Evolutionary conservation across 2,888 invertebrate genomes (phyloP), one percentile per base, ranked within the genome.

Genomic region (Epinotia brunnichana): DNA sequence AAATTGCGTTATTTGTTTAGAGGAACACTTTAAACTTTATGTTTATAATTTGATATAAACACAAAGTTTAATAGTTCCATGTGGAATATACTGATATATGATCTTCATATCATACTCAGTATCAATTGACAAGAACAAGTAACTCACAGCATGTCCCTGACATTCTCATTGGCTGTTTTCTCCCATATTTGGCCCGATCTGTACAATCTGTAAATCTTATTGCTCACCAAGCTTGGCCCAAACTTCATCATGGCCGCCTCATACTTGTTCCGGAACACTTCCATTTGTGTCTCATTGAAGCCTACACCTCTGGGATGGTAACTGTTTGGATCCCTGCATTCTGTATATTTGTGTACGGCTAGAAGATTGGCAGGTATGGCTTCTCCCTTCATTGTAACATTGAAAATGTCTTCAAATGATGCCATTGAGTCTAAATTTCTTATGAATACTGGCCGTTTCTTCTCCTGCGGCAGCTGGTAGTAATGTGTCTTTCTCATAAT

Each of bases 201-300:
- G 74, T 92, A 94, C 76, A 94, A 76, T 68, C 92, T 87, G 75
- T 92, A 94, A 68, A 94, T 86, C 78, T 92, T 92, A 81, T 93
- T 90, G 78, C 88, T 93, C 29, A 90, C 83, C 76, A 94, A 84
- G 75, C 83, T 87, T 72, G 91, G 90, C 0, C 89, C 90, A 82
- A 93, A 94, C 77, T 93, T 94, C 44, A 91, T 83, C 88, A 94
- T 94, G 56, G 94, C 91, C 74, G 91, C 90, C 83, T 94, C 94
- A 80, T 94, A 91, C 69, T 91, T 92, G 75, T 94, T 91, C 59
- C 88, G 92, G 75, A 93, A 92, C 5, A 91, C 84, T 75, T 90
- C 88, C 90, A 93, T 90, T 74, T 92, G 90, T 4, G 92, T 91
- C 63, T 89, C 89, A 80, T 92, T 92, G 74, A 90, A 93, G 0